Conservation (phyloP, 2,888 invertebrate species). For the Holacanthella duospinosa region DNA sequence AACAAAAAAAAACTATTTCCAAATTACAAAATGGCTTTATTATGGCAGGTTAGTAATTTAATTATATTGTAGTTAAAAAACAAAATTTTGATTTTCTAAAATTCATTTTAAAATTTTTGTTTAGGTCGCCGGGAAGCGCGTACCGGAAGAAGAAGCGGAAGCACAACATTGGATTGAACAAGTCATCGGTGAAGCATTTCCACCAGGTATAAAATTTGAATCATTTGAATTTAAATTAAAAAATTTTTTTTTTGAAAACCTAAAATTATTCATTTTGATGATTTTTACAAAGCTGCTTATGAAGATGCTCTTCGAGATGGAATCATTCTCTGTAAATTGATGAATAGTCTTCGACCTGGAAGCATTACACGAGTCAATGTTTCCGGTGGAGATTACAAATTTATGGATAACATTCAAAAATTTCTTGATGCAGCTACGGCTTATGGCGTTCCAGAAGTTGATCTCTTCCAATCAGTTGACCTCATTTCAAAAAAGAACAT, state of each 20-base stretch:
- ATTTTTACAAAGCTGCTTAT: constrained; percentile 43
- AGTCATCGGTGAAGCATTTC: constrained; percentile 66
- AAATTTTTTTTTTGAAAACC: neutral
- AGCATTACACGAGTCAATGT: constrained; percentile 71
- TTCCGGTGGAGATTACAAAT: constrained; percentile 80
- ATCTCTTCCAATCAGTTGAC: constrained; percentile 83
- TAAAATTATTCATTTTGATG: neutral
- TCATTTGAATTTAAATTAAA: too few species aligned
- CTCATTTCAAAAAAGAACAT: constrained; percentile 85
- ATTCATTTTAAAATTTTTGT: constrained; percentile 29
- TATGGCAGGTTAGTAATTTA: neutral
- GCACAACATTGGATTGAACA: constrained; percentile 78
- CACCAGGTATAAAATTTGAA: constrained; percentile 46
- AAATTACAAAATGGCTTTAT: neutral
- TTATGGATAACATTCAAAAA: constrained; percentile 92
- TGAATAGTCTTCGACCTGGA: constrained; percentile 79
- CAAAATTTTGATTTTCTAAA: neutral
- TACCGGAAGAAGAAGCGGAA: constrained; percentile 65
- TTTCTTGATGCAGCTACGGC: constrained; percentile 70
- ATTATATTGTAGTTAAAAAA: neutral
- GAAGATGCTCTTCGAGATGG: constrained; percentile 74
- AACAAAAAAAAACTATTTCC: too few species aligned
- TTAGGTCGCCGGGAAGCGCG: constrained; percentile 70
- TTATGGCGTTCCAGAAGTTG: constrained; percentile 75
- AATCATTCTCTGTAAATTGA: constrained; percentile 72